phyloP scores from a whole-genome alignment of 2,113 vertebrate genomes.

The Limnothrissa miodon region DNA sequence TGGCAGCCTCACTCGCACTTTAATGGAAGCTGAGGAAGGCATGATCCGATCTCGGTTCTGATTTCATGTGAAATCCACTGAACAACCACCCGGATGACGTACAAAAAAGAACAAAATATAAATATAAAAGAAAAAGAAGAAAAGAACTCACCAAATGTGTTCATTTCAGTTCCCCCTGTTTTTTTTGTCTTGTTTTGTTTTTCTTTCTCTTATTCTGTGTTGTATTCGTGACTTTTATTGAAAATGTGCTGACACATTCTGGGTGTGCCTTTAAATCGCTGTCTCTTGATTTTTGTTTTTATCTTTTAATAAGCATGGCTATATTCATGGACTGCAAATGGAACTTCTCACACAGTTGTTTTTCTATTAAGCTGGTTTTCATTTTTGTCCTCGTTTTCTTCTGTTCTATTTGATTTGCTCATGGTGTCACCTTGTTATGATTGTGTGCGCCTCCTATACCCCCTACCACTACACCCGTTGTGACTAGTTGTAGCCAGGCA shows the following conservation, averaged over 20 bases:
- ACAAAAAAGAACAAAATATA: not conserved
- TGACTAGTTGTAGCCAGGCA: not conserved
- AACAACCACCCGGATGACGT: not conserved
- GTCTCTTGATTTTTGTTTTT: conserved; percentile 29
- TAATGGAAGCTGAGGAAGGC: not conserved
- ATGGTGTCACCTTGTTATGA: conserved; percentile 49
- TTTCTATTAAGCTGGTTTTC: conserved; percentile 43
- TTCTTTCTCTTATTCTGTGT: not conserved
- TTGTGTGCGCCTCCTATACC: not conserved
- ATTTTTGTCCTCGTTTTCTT: conserved; percentile 42
- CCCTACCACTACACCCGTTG: not conserved
- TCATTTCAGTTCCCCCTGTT: conserved; percentile 69
- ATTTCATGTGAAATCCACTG: not conserved
- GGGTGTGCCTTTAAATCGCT: conserved; percentile 72
- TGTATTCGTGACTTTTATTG: conserved; percentile 48
- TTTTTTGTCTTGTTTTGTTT: conserved; percentile 51
- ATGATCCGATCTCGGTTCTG: not conserved
- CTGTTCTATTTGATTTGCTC: not conserved
- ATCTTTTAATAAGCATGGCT: conserved; percentile 68
- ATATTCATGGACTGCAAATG: conserved; percentile 64
- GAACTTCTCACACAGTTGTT: conserved; percentile 57
- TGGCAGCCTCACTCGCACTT: not conserved
- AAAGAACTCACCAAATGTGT: conserved; percentile 69
- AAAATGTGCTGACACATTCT: conserved; percentile 75
- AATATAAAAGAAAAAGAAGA: conserved; percentile 68